phyloP scores from a whole-genome alignment of 2,888 invertebrate species.

The Megaustenia siamemsis region DNA sequence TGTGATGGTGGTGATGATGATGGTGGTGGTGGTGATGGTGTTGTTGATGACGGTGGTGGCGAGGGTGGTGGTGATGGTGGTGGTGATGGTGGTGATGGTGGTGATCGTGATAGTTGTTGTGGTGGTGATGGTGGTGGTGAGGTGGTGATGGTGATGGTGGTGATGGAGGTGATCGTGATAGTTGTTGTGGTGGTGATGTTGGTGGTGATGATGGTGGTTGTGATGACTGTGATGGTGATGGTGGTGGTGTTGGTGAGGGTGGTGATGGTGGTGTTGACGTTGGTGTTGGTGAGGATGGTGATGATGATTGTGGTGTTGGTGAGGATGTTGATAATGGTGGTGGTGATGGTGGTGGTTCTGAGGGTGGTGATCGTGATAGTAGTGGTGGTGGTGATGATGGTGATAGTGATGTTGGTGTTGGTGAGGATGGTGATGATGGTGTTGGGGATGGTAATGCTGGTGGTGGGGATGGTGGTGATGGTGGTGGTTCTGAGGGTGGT shows the following conservation, averaged over 20 bases:
- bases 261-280: not conserved
- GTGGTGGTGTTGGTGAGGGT: not conserved
- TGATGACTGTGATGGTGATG: not conserved
- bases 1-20: not conserved
- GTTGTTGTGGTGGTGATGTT: not conserved
- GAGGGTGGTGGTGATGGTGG: conserved; percentile 9
- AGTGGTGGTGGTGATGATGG: too few species aligned
- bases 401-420: too few species aligned
- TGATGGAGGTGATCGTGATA: not conserved
- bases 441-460: too few species aligned
- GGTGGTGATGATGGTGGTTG: not conserved
- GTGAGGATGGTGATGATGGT: too few species aligned
- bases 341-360: too few species aligned
- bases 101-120: conserved; percentile 21
- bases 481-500: too few species aligned
- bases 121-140: not conserved
- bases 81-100: conserved; percentile 19
- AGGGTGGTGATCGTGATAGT: too few species aligned
- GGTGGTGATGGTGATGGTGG: too few species aligned
- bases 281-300: conserved; percentile 29
- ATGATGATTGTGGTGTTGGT: too few species aligned
- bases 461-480: too few species aligned
- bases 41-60: conserved; percentile 12
- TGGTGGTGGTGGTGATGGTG: conserved; percentile 38
- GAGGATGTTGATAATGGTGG: too few species aligned